These are phyloP conservation scores for Tigriopus californicus DNA, from an alignment of 2,888 invertebrate species.

Conservation along the genomic window DNA sequence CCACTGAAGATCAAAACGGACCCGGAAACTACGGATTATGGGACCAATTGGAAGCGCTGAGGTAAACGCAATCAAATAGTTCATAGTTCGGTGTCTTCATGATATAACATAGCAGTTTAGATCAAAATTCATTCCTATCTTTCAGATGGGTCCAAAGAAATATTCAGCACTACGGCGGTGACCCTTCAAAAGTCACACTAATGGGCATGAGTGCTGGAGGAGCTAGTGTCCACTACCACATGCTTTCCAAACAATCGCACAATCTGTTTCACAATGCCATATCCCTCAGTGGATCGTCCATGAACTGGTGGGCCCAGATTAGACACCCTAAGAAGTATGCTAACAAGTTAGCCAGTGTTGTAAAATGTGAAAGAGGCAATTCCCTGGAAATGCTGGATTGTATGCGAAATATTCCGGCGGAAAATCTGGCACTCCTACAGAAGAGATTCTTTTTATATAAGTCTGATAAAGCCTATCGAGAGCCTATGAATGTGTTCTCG, in stretches of 20 bases:
- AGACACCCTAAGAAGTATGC: neutral
- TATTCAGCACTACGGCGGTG: neutral
- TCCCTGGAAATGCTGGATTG: neutral
- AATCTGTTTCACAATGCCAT: neutral
- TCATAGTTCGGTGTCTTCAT: no score
- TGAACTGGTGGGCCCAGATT: conserved; percentile 4
- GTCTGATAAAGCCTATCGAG: neutral
- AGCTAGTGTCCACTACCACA: neutral
- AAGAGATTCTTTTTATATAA: neutral
- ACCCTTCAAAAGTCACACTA: neutral
- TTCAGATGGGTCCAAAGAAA: neutral
- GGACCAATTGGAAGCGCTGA: neutral
- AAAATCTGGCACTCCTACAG: neutral
- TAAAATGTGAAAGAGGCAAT: neutral
- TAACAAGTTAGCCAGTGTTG: neutral
- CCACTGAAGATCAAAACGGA: neutral
- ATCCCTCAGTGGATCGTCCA: neutral
- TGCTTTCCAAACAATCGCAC: neutral
- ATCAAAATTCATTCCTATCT: no score
- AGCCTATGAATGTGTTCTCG: neutral
- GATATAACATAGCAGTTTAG: no score
- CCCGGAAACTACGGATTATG: neutral
- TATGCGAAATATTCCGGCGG: neutral
- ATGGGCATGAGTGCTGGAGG: conserved; percentile 6
- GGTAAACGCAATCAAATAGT: no score